Base-by-base conservation (phyloP, 2,888 invertebrate species). In the Mimachlamys varia region DNA sequence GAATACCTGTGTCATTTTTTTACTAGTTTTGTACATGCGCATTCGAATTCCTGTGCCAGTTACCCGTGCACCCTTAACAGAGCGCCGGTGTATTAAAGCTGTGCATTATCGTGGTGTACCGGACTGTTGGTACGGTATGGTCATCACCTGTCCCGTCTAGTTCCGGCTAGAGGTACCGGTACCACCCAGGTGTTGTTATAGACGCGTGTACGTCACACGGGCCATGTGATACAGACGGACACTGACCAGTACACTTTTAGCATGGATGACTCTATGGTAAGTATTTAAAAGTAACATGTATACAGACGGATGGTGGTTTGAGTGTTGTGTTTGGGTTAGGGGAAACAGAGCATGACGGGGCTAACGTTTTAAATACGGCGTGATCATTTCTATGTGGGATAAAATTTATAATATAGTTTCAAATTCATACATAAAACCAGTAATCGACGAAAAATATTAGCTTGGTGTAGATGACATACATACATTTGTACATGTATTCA, bases 61-160 rank as follows among this genome's bases (percentile, higher is more conserved):
- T 76, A 76, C 76, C 76, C 76, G 76, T 76, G 62, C 62, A 76
- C 76, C 76, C 76, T 22, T n/a, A n/a, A 53, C 44, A 15, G 53
- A n/a, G 62, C n/a, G 62, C 10, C 33, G 76, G 12, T 76, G 22
- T 62, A 27, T 33, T 33, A 33, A 27, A 22, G 33, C 76, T 33
- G 76, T 76, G 27, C 76, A 22, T 53, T 53, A 12, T 53, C 5
- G 19, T 19, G 13, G 76, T 76, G 2, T 33, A 33, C 13, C 13
- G 33, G 10, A 27, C 62, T 76, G 22, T 7, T 33, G 33, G 33
- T n/a, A 76, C 27, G 33, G 33, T 10, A 76, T 33, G 22, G 27
- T 0, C 22, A 19, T 22, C 12, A 0, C 76, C 76, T 76, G 76
- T 76, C 1, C 13, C 33, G 27, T 27, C 33, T 13, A 22, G 27